Conservation (phyloP, 1,140 invertebrate species). For the Elysia chlorotica region DNA sequence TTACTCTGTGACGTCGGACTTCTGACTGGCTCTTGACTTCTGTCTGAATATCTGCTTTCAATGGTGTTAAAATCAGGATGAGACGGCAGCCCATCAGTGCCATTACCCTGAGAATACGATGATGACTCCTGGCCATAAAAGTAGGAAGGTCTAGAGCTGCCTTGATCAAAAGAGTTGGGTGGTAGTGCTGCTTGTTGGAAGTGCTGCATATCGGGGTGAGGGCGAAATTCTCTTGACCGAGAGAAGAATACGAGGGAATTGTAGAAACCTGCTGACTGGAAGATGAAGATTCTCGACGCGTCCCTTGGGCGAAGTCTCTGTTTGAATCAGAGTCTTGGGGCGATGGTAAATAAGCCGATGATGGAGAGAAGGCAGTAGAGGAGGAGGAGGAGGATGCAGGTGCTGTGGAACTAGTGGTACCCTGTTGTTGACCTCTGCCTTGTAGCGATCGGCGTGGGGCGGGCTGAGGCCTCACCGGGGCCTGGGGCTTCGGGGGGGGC, state of each 20-base stretch:
- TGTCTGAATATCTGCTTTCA: conserved; percentile 18
- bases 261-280: neutral
- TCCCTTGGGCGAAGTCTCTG: neutral
- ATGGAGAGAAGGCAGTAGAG: neutral
- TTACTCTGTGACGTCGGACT: too few relatives aligned
- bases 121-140: neutral
- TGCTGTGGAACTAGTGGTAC: neutral
- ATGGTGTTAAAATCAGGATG: too few relatives aligned
- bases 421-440: neutral
- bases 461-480: neutral
- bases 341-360: neutral
- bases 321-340: neutral
- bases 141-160: neutral
- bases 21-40: conserved; percentile 3
- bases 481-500: neutral
- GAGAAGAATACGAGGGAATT: too few relatives aligned
- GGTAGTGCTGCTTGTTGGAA: neutral
- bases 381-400: neutral
- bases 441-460: neutral
- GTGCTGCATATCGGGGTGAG: too few relatives aligned
- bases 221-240: neutral
- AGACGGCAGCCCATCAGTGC: neutral
- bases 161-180: neutral
- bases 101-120: neutral
- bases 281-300: neutral